Percentiles rank a stretch among this genome's conserved stretches.
Evolutionary conservation across 2,113 vertebrate species (phyloP).

Genomic region (Leucopsar rothschildi): DNA sequence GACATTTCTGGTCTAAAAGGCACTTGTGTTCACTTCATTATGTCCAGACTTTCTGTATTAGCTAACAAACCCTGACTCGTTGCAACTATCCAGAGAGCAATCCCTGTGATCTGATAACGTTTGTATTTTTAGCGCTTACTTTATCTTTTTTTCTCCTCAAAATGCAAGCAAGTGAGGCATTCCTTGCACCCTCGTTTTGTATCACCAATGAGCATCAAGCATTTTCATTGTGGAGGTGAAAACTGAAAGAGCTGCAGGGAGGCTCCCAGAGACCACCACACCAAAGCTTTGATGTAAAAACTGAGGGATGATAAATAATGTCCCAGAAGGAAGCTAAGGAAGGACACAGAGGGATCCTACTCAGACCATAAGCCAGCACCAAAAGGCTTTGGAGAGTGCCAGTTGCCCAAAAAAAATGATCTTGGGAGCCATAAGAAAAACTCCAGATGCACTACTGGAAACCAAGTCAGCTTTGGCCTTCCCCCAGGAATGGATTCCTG

Average conservation of each 20-base stretch:
- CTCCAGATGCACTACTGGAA: background rate
- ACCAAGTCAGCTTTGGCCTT: background rate
- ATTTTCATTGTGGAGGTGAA: background rate
- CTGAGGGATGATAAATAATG: accelerated
- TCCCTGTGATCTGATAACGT: background rate
- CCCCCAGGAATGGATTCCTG: background rate
- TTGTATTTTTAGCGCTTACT: background rate
- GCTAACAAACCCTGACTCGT: background rate
- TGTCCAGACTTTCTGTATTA: background rate
- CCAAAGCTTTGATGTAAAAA: background rate
- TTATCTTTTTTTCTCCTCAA: background rate
- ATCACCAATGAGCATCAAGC: accelerated
- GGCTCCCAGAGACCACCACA: background rate
- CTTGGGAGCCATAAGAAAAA: background rate
- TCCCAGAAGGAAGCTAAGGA: background rate
- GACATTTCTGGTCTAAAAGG: background rate
- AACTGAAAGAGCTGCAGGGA: background rate
- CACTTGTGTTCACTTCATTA: background rate
- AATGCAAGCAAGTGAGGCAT: background rate
- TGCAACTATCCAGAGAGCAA: background rate
- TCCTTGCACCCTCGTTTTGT: background rate
- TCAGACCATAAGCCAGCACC: background rate
- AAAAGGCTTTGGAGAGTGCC: background rate
- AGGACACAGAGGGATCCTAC: background rate
- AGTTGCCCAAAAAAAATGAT: background rate